Conservation (phyloP, 2,797 vertebrate genomes). For the Tapirus indicus region DNA sequence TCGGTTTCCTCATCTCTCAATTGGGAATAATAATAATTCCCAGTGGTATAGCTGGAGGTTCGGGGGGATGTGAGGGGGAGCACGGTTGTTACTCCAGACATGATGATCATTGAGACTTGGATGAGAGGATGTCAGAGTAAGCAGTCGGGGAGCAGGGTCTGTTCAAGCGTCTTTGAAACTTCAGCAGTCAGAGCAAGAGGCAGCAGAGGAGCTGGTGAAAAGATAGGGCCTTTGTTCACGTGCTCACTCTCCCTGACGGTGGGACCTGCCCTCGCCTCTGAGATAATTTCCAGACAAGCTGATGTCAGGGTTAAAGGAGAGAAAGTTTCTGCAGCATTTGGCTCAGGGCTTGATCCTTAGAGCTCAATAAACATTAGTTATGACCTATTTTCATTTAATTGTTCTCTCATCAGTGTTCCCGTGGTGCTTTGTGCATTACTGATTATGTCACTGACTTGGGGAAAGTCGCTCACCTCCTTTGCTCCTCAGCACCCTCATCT, state of each 20-base stretch:
- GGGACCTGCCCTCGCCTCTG: neutral
- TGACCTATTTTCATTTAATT: neutral
- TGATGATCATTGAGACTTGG: rapidly evolving
- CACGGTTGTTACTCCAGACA: neutral
- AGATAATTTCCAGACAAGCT: neutral
- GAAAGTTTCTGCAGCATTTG: neutral
- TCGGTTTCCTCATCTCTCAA: neutral
- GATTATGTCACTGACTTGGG: neutral
- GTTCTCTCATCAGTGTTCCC: neutral
- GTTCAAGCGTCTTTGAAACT: neutral
- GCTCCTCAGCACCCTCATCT: neutral
- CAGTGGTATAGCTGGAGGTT: neutral
- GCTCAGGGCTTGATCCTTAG: neutral
- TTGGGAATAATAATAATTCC: neutral
- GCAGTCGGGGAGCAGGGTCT: neutral
- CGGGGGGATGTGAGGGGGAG: too few species aligned
- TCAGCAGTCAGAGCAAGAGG: neutral
- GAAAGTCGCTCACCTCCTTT: neutral
- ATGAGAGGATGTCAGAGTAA: neutral
- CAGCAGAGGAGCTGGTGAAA: neutral
- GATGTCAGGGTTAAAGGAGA: neutral
- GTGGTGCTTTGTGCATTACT: neutral
- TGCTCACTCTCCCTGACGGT: neutral
- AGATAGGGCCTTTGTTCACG: neutral
- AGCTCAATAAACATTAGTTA: neutral